Conservation (phyloP, 2,888 invertebrate species). For the Rhabditophanes sp. region DNA sequence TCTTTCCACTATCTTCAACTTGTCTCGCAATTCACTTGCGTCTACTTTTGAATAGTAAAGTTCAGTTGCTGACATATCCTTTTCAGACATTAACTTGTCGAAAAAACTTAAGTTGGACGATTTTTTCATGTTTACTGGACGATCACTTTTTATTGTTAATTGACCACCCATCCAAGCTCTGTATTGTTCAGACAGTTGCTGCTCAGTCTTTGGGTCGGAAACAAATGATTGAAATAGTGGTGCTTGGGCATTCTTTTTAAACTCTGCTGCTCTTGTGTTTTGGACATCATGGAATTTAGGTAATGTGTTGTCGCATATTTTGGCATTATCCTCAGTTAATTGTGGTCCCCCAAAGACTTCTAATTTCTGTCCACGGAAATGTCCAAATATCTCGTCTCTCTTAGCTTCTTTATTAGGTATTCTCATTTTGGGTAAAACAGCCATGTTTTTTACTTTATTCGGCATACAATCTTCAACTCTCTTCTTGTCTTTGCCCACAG, state of each 20-base stretch:
- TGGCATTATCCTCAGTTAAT: slow-evolving; percentile 18
- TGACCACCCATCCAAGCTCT: slow-evolving; percentile 37
- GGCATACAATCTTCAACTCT: slow-evolving; percentile 21
- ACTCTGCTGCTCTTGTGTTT: slow-evolving; percentile 12
- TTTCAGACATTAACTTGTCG: slow-evolving; percentile 14
- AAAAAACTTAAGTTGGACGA: slow-evolving; percentile 26
- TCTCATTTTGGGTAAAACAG: slow-evolving; percentile 20
- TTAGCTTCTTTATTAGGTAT: slow-evolving; percentile 25
- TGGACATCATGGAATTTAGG: slow-evolving; percentile 22
- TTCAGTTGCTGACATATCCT: slow-evolving; percentile 10
- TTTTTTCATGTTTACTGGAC: too few relatives aligned
- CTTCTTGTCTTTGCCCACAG: slow-evolving; percentile 19
- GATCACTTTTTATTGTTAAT: too few relatives aligned
- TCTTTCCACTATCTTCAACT: too few relatives aligned
- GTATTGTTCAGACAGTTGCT: slow-evolving; percentile 25
- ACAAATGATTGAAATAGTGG: too few relatives aligned
- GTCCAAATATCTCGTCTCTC: slow-evolving; percentile 24
- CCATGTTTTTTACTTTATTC: slow-evolving; percentile 23
- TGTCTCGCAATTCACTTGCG: too few relatives aligned
- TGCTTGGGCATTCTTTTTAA: slow-evolving; percentile 5
- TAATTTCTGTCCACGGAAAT: slow-evolving; percentile 15
- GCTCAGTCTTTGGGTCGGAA: too few relatives aligned
- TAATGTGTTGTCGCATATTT: slow-evolving; percentile 19
- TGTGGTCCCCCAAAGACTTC: slow-evolving; percentile 20
- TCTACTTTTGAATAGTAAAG: too few relatives aligned